Evolutionary conservation across 1,140 invertebrate species (phyloP).

Genomic region (Microvelia longipes): DNA sequence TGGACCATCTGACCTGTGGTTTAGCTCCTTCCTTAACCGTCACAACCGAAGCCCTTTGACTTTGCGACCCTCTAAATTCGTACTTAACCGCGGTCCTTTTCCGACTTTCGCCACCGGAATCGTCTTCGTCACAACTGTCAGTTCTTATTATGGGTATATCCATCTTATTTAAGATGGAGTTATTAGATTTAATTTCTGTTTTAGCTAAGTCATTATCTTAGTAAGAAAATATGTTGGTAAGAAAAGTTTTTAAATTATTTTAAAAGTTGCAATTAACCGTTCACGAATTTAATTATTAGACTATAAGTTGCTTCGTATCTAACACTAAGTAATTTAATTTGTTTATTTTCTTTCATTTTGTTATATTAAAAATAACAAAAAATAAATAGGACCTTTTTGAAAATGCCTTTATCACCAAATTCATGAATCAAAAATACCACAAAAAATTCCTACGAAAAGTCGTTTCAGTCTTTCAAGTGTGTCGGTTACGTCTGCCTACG

Average conservation of each 20-base stretch:
- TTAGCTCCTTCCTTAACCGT: slow-evolving; percentile 14
- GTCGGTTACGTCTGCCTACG: no score
- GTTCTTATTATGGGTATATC: slow-evolving; percentile 20
- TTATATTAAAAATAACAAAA: no score
- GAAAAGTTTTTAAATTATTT: not conserved
- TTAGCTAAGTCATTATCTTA: not conserved
- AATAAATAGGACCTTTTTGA: no score
- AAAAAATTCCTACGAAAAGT: no score
- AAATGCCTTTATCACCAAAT: no score
- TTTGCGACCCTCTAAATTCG: slow-evolving; percentile 19
- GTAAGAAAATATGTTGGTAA: not conserved
- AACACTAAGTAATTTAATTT: not conserved
- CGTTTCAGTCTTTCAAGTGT: no score
- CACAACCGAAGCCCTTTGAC: slow-evolving; percentile 17
- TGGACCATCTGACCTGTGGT: slow-evolving; percentile 20
- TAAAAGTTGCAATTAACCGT: not conserved
- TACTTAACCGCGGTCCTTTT: slow-evolving; percentile 13
- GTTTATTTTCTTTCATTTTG: not conserved
- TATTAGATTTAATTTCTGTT: not conserved
- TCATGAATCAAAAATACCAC: no score
- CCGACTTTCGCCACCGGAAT: not conserved
- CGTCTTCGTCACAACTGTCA: slow-evolving; percentile 14
- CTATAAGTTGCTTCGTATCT: not conserved
- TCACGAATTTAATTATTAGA: not conserved
- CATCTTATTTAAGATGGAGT: slow-evolving; percentile 7